Evolutionary conservation across 1,140 invertebrate genomes (phyloP).

Genomic region (Eufriesea mexicana): DNA sequence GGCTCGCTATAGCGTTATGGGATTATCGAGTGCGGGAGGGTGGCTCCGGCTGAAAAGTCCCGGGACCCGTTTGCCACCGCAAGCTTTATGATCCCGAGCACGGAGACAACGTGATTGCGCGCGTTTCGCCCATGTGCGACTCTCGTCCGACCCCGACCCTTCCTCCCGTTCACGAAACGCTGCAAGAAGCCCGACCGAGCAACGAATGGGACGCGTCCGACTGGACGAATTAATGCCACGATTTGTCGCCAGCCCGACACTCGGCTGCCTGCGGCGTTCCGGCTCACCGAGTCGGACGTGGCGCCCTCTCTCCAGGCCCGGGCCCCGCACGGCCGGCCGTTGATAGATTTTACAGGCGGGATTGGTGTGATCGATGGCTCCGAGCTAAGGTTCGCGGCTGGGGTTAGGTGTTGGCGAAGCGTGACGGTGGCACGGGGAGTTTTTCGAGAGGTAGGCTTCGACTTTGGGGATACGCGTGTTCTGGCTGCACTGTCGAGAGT

Average conservation of each 20-base stretch:
- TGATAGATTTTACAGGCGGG: conserved; percentile 12
- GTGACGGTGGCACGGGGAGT: too few relatives aligned
- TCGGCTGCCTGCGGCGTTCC: neutral
- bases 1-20: conserved; percentile 71
- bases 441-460: too few relatives aligned
- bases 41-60: conserved; percentile 73
- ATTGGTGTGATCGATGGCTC: conserved; percentile 9
- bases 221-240: conserved; percentile 45
- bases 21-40: conserved; percentile 75
- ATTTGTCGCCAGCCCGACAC: conserved; percentile 34
- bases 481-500: too few relatives aligned
- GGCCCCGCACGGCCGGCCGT: neutral
- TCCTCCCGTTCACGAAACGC: conserved; percentile 61
- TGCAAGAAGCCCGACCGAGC: conserved; percentile 69
- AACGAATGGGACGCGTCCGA: conserved; percentile 30
- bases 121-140: conserved; percentile 23
- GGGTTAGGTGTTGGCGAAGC: too few relatives aligned
- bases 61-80: conserved; percentile 74
- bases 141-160: neutral
- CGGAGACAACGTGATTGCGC: conserved; percentile 48
- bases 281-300: neutral
- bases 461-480: too few relatives aligned
- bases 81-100: conserved; percentile 72
- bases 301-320: neutral
- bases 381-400: neutral